These are phyloP conservation scores for Myoxocephalus aenaeus DNA, from an alignment of 2,797 vertebrate genomes.

Conservation along the genomic window DNA sequence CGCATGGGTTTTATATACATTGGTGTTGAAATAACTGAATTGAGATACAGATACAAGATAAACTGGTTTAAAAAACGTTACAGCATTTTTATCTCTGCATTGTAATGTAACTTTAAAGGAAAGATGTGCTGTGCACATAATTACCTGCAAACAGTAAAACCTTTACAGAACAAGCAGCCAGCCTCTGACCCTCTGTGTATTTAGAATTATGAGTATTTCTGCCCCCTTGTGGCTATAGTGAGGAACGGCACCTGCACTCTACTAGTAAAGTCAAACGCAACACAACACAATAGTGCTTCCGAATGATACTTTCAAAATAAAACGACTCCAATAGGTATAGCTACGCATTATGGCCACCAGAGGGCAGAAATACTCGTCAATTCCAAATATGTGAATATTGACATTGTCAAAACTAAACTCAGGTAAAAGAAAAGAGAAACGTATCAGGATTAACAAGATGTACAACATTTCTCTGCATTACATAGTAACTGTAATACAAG, in stretches of 20 bases:
- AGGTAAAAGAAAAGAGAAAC: neutral
- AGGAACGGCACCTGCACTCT: neutral
- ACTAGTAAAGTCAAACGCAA: neutral
- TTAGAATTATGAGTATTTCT: neutral
- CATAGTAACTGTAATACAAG: too few relatives aligned
- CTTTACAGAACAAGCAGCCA: too few relatives aligned
- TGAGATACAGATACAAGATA: too few relatives aligned
- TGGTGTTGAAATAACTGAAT: too few relatives aligned
- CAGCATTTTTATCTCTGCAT: too few relatives aligned
- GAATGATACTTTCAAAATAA: neutral
- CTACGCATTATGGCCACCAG: neutral
- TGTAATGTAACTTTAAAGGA: too few relatives aligned
- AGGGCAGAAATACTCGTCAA: neutral
- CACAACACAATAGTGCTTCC: neutral
- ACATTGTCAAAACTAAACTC: neutral
- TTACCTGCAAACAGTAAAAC: too few relatives aligned
- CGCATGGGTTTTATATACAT: too few relatives aligned
- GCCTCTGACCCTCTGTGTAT: too few relatives aligned
- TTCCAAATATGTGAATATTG: neutral
- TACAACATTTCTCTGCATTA: neutral
- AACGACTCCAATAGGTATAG: accelerated
- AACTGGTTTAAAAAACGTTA: too few relatives aligned
- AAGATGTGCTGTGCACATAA: too few relatives aligned
- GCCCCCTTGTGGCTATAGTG: neutral
- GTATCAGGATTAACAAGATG: too few relatives aligned